Base-by-base conservation (phyloP, 2,888 invertebrate genomes). In the Cheilosia impressa region DNA sequence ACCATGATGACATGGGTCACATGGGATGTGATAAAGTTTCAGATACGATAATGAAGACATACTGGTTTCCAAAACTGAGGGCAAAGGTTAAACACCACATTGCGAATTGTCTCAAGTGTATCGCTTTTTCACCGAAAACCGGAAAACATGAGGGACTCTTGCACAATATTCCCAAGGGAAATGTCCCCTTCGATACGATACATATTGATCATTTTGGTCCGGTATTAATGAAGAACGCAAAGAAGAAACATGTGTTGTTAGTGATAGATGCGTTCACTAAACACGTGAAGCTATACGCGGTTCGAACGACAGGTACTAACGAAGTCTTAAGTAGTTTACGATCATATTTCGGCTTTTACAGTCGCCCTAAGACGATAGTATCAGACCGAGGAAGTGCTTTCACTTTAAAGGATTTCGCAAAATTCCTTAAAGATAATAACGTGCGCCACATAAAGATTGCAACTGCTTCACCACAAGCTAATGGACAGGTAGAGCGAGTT, bases 121-220 rank as follows among this genome's bases (percentile, higher is more conserved):
- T 72, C 10, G 41, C 57, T 13, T 85, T 69, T n/a, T 75, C 66
- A 27, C 38, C 57, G 9, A 19, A 52, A 10, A 19, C 15, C 4
- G 84, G 84, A 2, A 85, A 79, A 55, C n/a, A 41, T 5, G 89
- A 89, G 73, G 89, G 34, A 10, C 10, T 34, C 10, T 34, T 34
- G 10, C 34, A 34, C 10, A 34, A 34, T 34, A 34, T 34, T 89
- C 13, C 84, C 76, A 63, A 63, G 7, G 55, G 22, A 50, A 90
- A 13, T 87, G 89, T 47, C 69, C 81, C 22, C 88, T 90, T 90
- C 43, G 43, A 85, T 2, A 77, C 65, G 1, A 6, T 85, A 15
- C 87, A 87, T 47, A 34, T 79, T 4, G 84, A 87, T 38, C 63
- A 80, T 50, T 81, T 71, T 22, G 84, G 81, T 0, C 71, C 76